phyloP scores from a whole-genome alignment of 2,113 vertebrate species.

The Lucifuga dentata region DNA sequence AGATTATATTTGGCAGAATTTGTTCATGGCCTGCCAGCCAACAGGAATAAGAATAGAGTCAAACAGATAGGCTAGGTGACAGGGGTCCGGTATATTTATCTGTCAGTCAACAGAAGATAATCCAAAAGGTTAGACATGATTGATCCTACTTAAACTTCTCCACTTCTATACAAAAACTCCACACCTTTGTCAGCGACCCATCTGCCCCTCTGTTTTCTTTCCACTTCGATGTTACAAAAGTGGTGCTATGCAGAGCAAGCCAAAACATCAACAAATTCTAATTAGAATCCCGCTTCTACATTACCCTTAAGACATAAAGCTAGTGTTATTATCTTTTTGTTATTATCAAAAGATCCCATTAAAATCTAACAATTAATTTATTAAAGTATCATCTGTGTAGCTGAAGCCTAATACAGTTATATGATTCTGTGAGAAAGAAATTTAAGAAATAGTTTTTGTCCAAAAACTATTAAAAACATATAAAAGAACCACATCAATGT shows the following conservation, averaged over 20 bases:
- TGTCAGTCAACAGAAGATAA: slow-evolving; percentile 15
- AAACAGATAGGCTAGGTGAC: slow-evolving; percentile 43
- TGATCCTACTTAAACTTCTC: slow-evolving; percentile 29
- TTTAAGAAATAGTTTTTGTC: too few relatives aligned
- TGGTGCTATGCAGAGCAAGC: too few relatives aligned
- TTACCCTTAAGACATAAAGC: background rate
- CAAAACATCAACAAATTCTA: slow-evolving; percentile 10
- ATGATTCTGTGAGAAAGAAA: too few relatives aligned
- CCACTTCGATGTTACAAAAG: too few relatives aligned
- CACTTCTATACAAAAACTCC: slow-evolving; percentile 20
- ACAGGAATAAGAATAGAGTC: slow-evolving; percentile 31
- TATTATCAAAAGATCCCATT: too few relatives aligned
- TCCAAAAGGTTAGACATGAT: slow-evolving; percentile 45
- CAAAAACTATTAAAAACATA: too few relatives aligned
- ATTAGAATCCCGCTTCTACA: background rate
- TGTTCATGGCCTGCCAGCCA: slow-evolving; percentile 25
- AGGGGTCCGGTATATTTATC: slow-evolving; percentile 25
- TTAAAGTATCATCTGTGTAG: too few relatives aligned
- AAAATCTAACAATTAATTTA: too few relatives aligned
- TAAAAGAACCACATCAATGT: too few relatives aligned
- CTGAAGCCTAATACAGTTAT: too few relatives aligned
- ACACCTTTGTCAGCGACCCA: slow-evolving; percentile 5
- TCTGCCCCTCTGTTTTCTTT: too few relatives aligned
- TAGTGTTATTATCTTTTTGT: too few relatives aligned
- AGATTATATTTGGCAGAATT: slow-evolving; percentile 19